Conservation (phyloP, 2,888 invertebrate genomes). For the Cyclophora albipunctata region DNA sequence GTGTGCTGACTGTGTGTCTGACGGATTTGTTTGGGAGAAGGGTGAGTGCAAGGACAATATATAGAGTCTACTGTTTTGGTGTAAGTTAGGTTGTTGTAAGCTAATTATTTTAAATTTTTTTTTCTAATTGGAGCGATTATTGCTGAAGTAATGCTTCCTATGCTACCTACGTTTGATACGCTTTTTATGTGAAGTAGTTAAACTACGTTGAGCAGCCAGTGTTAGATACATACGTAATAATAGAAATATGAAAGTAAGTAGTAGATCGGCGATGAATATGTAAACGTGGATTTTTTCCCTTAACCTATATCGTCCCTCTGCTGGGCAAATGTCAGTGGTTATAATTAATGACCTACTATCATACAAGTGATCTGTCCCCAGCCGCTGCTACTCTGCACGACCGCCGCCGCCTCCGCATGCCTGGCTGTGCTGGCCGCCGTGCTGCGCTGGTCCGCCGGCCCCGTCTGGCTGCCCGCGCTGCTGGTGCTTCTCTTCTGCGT, state of each 20-base stretch:
- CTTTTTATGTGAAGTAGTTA: not conserved
- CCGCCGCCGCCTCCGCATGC: constrained; percentile 19
- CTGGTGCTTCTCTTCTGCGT: constrained; percentile 35
- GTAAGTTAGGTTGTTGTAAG: not conserved
- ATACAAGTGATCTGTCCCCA: constrained; percentile 11
- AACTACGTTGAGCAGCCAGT: not conserved
- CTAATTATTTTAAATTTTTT: not conserved
- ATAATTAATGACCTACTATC: too few species aligned
- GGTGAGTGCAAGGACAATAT: too few species aligned
- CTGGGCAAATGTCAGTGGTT: too few species aligned
- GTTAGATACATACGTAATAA: too few species aligned
- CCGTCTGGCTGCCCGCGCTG: constrained; percentile 39
- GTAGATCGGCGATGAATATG: too few species aligned
- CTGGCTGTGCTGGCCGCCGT: constrained; percentile 26
- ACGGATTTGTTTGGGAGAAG: constrained; percentile 72
- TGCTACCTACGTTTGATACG: not conserved
- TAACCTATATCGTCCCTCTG: too few species aligned
- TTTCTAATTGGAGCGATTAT: not conserved
- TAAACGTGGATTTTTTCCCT: too few species aligned
- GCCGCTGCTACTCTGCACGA: constrained; percentile 32
- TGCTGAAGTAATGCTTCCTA: not conserved
- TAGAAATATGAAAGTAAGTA: too few species aligned
- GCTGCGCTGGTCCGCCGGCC: constrained; percentile 33
- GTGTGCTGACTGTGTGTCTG: constrained; percentile 44
- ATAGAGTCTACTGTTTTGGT: too few species aligned